Evolutionary conservation across 1,140 invertebrate genomes (phyloP).

Genomic region (Ceratosolen fusciceps): DNA sequence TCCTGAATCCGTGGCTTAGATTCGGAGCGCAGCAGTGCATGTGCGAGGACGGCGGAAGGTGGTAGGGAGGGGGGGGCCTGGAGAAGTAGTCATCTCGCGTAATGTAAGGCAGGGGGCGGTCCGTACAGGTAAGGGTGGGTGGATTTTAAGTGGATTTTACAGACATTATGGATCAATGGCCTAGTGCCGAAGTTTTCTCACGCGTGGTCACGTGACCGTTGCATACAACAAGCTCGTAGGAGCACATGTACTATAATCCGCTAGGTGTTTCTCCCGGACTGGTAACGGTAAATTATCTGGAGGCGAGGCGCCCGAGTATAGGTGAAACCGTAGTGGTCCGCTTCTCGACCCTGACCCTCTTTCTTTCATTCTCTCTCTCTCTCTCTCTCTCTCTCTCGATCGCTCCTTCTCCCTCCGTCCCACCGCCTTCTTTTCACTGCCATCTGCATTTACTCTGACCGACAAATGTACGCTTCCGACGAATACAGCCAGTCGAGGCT

Average conservation of each 20-base stretch:
- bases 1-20: no score
- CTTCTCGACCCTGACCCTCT: conserved; percentile 38
- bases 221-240: conserved; percentile 25
- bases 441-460: background rate
- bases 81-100: no score
- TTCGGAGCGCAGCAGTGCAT: no score
- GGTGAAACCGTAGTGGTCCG: conserved; percentile 13
- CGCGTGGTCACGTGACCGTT: conserved; percentile 33
- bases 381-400: background rate
- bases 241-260: background rate
- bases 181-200: conserved; percentile 52
- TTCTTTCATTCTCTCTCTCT: background rate
- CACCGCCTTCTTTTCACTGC: no score
- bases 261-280: conserved; percentile 19
- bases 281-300: conserved; percentile 52
- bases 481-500: background rate
- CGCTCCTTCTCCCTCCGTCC: background rate
- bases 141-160: no score
- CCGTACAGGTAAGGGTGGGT: no score
- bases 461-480: background rate
- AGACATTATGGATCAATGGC: conserved; percentile 51
- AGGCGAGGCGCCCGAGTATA: background rate
- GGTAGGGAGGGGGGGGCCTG: no score
- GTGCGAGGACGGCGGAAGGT: no score
- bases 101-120: no score